Base-by-base conservation (phyloP, 2,113 vertebrate genomes). In the Thamnaconus septentrionalis region DNA sequence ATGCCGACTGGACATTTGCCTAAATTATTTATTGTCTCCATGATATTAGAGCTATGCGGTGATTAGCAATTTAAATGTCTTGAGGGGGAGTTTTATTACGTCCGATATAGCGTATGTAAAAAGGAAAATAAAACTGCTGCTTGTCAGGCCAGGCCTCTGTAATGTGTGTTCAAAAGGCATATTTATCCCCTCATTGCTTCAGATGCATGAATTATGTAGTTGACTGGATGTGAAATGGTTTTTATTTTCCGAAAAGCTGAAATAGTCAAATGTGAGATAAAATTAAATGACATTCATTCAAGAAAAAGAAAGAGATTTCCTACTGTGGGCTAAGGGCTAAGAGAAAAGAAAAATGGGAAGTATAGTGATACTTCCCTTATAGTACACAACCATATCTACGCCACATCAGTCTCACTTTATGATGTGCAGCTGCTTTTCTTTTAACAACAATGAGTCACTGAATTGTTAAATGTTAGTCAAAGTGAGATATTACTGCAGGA, bases 31-130 rank as follows among this genome's bases (percentile, higher is more conserved):
- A 92, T 85, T 77, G 76, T 87, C 66, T 83, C 78, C 85, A 80
- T 86, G 79, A 84, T 86, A 81, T 90, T 89, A 72, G 85, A 85
- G 78, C 67, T 82, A 86, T 84, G 73, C 76, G 78, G 84, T 83
- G 80, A 90, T 92, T 87, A 90, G 87, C 83, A 90, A 89, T 91
- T 90, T 88, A 90, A 90, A 91, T 86, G 78, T 89, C 85, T 88
- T 69, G 45, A 71, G 71, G 77, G 18, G 71, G 65, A 69, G 78
- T 75, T 69, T 87, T 76, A 79, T 87, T 84, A 66, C 77, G 52
- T 83, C 73, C 73, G 71, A 71, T 82, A 70, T 69, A 78, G 6
- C 45, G 50, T 69, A 64, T 83, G 60, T 71, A 53, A 75, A 73
- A 76, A 60, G 61, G 75, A 76, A 85, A 78, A 77, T 80, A 80